Base-by-base conservation (phyloP, 2,888 invertebrate species). In the Mythimna ferrago region DNA sequence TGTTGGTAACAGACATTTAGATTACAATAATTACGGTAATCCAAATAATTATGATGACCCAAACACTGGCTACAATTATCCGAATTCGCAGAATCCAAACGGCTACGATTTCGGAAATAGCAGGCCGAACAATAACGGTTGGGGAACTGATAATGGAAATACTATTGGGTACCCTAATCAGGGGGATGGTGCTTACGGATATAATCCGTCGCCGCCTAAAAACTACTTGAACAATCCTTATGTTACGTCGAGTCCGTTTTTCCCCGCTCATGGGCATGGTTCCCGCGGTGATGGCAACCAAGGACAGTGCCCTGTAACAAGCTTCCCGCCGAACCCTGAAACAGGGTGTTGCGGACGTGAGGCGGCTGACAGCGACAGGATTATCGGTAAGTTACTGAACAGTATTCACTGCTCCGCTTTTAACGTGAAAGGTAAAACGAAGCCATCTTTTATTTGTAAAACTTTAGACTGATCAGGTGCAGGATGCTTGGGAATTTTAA, bases 341-440 rank as follows among this genome's bases (percentile, higher is more conserved):
- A 87, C 92, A 62, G 93, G 91, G 71, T 95, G 95, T 86, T 95
- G 95, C 78, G 95, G 95, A 48, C 87, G 86, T 41, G 94, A 95
- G 78, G 91, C 90, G 73, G 88, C 93, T 79, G 92, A 92, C 66
- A 76, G 86, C 70, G 90, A 92, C 80, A 93, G 90, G 83, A 91
- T 93, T 86, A 90, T 89, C 70, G 94, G 95, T 94, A 91, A 88
- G 89, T 83, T 84, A 48, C 73, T 58, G 60, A 64, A 77, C 69
- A 53, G 67, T 77, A 75, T 79, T 73, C 66, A 73, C 73, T 58
- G 62, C 68, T 71, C 77, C 81, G 71, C 73, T 80, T 87, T 76
- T 67, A 80, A 75, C 69, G 62, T 79, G 63, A 66, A 73, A 72
- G 67, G 62, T 65, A 65, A 71, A 85, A 84, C 87, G 88, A 89